Evolutionary conservation across 37 sponge, comb jelly and placozoan species (phyloP).

Genomic region (Bolinopsis microptera): DNA sequence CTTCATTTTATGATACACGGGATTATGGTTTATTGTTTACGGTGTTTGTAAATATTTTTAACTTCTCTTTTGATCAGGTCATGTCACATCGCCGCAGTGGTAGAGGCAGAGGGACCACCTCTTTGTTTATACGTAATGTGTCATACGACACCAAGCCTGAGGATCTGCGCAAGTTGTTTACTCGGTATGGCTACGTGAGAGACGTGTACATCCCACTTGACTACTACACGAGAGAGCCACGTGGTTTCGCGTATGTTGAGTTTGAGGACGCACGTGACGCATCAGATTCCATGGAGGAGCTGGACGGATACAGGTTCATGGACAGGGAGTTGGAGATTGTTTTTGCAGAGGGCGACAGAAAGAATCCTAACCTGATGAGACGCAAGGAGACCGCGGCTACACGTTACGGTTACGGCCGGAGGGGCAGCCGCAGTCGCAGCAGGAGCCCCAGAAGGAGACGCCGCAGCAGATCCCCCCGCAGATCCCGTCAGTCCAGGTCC

Average conservation of each 20-base stretch:
- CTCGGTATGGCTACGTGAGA: conserved; percentile 83
- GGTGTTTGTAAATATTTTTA: too few species aligned
- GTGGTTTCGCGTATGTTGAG: conserved; percentile 98
- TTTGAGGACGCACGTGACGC: conserved; percentile 95
- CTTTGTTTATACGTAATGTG: conserved; percentile 40
- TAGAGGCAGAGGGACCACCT: not conserved
- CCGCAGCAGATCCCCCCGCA: not conserved
- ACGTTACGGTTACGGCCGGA: not conserved
- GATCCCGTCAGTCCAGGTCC: not conserved
- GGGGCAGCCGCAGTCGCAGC: conserved; percentile 28
- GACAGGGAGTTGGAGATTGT: conserved; percentile 91
- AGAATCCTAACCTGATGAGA: conserved; percentile 73
- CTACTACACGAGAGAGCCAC: conserved; percentile 91
- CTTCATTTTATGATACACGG: too few species aligned
- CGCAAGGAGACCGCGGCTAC: not conserved
- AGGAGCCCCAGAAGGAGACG: conserved; percentile 40
- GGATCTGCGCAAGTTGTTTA: conserved; percentile 85
- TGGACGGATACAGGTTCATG: conserved; percentile 83
- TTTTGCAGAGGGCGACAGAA: conserved; percentile 98
- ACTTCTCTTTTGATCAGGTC: too few species aligned
- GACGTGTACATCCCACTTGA: conserved; percentile 98
- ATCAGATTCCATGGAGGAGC: conserved; percentile 89
- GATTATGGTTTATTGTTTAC: too few species aligned
- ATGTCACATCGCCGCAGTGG: not conserved
- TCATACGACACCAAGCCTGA: conserved; percentile 72